Evolutionary conservation across 1,140 invertebrate genomes (phyloP).

Genomic region (Scaptomyza hsui): DNA sequence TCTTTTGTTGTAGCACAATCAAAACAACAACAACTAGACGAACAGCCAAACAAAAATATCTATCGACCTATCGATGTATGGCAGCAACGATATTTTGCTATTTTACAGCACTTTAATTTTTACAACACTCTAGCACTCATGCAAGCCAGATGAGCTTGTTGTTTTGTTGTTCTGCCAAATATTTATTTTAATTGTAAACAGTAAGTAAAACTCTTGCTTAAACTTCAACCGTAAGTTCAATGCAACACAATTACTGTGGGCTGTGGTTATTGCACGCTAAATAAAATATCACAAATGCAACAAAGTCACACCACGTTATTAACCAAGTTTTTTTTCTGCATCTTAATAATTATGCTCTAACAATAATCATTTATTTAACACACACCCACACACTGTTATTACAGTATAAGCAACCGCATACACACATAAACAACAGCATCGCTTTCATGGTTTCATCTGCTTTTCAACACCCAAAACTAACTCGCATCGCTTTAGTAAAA

Average conservation of each 20-base stretch:
- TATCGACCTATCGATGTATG: constrained; percentile 25
- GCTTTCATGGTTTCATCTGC: constrained; percentile 40
- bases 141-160: constrained; percentile 25
- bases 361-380: constrained; percentile 14
- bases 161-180: constrained; percentile 20
- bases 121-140: not conserved
- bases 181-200: constrained; percentile 3
- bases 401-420: constrained; percentile 28
- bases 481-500: constrained; percentile 23
- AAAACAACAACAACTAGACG: no score
- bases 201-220: not conserved
- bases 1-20: no score
- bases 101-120: constrained; percentile 9
- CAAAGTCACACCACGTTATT: constrained; percentile 16
- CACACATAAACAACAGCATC: constrained; percentile 33
- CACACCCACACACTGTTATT: constrained; percentile 21
- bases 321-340: constrained; percentile 40
- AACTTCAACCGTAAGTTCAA: constrained; percentile 21
- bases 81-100: not conserved
- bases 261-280: not conserved
- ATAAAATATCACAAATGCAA: not conserved
- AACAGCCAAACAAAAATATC: no score
- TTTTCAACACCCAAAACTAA: not conserved
- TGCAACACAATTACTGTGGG: not conserved
- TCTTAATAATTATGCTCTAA: constrained; percentile 22